Conservation (phyloP, 2,113 vertebrate species). For the Lates calcarifer region DNA sequence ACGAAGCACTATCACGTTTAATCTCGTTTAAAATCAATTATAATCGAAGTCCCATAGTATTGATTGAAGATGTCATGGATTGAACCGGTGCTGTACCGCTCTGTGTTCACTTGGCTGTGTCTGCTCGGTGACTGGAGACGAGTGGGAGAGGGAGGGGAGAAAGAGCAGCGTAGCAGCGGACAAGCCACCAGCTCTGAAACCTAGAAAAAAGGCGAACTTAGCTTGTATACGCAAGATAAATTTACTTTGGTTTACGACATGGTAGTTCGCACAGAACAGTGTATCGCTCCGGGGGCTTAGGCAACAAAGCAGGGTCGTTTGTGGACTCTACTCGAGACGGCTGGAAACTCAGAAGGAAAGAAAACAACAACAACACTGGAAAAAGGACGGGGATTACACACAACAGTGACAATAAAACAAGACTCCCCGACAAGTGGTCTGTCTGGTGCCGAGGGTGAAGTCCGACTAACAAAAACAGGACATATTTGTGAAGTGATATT, state of each 20-base stretch:
- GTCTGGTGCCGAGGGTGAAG: conserved; percentile 70
- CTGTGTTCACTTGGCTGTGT: conserved; percentile 80
- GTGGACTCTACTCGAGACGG: conserved; percentile 51
- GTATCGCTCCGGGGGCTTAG: conserved; percentile 31
- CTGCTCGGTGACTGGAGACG: conserved; percentile 73
- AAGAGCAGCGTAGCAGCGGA: conserved; percentile 73
- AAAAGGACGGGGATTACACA: conserved; percentile 77
- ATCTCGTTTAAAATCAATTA: not conserved
- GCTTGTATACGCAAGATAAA: conserved; percentile 53
- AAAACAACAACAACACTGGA: conserved; percentile 82
- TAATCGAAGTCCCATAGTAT: not conserved
- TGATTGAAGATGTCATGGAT: conserved; percentile 77
- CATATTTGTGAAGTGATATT: conserved; percentile 30
- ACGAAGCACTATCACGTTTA: not conserved
- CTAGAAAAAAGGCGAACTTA: conserved; percentile 75
- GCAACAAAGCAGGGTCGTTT: conserved; percentile 33
- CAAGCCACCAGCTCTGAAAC: conserved; percentile 73
- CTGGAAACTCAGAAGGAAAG: conserved; percentile 79
- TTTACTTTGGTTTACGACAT: conserved; percentile 46
- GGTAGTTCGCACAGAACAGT: conserved; percentile 11
- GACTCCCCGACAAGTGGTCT: conserved; percentile 81
- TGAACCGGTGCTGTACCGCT: conserved; percentile 46
- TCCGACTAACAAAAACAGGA: conserved; percentile 49
- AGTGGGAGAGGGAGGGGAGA: conserved; percentile 75
- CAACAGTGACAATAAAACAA: conserved; percentile 88